Evolutionary conservation across 1,140 invertebrate species (phyloP).

Genomic region (Rhopalosiphum padi): DNA sequence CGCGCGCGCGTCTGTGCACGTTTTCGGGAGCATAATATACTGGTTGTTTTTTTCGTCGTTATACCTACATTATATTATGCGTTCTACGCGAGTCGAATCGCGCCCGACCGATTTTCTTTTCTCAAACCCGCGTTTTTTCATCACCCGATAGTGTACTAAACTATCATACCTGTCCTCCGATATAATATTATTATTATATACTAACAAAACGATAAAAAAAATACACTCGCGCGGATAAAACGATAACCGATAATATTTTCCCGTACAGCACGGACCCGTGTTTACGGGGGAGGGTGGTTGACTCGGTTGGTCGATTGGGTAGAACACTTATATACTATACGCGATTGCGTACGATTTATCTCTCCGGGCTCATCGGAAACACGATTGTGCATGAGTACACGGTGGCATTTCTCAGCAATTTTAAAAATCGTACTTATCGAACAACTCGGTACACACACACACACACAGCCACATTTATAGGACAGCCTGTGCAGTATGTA

Average conservation of each 20-base stretch:
- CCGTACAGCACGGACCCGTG: too few relatives aligned
- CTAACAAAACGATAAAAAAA: not conserved
- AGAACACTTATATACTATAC: too few relatives aligned
- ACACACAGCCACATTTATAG: not conserved
- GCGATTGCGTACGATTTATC: not conserved
- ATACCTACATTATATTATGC: not conserved
- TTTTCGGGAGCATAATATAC: slow-evolving; percentile 4
- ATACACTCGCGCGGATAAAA: not conserved
- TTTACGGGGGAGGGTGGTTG: too few relatives aligned
- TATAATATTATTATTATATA: too few relatives aligned
- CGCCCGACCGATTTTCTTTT: not conserved
- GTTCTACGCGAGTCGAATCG: not conserved
- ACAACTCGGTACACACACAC: not conserved
- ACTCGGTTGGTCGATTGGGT: too few relatives aligned
- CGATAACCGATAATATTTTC: too few relatives aligned
- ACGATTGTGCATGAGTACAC: not conserved
- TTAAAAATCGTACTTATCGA: not conserved
- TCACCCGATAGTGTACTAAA: not conserved
- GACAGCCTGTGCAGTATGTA: not conserved
- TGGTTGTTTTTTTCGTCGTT: not conserved
- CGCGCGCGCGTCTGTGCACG: not conserved
- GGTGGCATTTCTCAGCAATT: not conserved
- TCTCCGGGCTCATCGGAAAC: too few relatives aligned
- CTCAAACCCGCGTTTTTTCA: not conserved
- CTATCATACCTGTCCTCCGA: not conserved